Evolutionary conservation across 2,113 vertebrate species (phyloP).

Genomic region (Terrapene triunguis): DNA sequence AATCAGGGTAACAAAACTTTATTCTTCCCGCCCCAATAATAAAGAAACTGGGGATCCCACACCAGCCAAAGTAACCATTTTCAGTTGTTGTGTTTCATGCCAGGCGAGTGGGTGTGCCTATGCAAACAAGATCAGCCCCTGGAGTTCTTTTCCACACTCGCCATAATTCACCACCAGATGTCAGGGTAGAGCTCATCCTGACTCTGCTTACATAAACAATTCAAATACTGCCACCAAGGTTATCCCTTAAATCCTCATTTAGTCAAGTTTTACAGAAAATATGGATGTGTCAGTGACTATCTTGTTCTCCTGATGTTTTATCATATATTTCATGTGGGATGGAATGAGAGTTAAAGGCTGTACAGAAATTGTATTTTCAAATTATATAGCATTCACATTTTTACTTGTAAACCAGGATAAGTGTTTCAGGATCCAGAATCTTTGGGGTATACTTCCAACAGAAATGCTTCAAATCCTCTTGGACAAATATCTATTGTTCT

Average conservation of each 20-base stretch:
- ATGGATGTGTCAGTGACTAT: not conserved
- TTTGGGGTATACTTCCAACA: not conserved
- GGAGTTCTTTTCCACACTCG: too few species aligned
- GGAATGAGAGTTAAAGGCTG: conserved; percentile 36
- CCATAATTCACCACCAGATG: too few species aligned
- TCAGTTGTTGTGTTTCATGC: too few species aligned
- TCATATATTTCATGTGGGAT: not conserved
- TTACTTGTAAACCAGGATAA: conserved; percentile 37
- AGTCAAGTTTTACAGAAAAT: not conserved
- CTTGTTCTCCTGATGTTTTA: conserved; percentile 10
- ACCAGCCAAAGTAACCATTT: too few species aligned
- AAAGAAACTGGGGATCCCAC: too few species aligned
- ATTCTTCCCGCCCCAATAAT: too few species aligned
- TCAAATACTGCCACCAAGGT: too few species aligned
- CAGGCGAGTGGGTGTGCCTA: too few species aligned
- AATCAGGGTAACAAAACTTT: too few species aligned
- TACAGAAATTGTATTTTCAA: conserved; percentile 34
- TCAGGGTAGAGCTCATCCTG: too few species aligned
- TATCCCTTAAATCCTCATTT: not conserved
- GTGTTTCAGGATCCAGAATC: conserved; percentile 30
- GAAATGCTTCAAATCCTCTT: not conserved
- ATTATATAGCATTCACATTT: conserved; percentile 39
- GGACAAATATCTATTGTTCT: not conserved
- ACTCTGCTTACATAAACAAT: too few species aligned
- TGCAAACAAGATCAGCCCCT: too few species aligned